Percentiles rank a stretch among this genome's conserved stretches.
Conservation (phyloP, 2,888 invertebrate genomes). For the Callyntrura sp. region DNA sequence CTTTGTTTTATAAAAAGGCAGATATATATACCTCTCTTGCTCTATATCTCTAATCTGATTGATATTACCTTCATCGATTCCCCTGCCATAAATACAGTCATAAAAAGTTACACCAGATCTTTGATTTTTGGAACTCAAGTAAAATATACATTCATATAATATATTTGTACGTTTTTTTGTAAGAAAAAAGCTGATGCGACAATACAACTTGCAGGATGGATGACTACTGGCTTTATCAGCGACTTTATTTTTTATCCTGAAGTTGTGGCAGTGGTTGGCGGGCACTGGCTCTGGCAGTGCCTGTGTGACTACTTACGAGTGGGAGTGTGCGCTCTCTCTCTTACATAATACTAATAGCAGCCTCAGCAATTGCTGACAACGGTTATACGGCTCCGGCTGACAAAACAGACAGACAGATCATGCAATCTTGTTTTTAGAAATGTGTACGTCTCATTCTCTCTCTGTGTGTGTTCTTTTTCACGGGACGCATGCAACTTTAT, state of each 20-base stretch:
- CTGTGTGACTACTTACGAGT: neutral
- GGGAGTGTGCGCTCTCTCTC: neutral
- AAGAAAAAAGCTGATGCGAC: conserved; percentile 46
- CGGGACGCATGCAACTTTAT: neutral
- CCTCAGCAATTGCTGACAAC: conserved; percentile 70
- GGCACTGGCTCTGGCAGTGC: conserved; percentile 8
- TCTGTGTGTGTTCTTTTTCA: neutral
- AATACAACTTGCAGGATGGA: conserved; percentile 30
- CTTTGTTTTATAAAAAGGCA: too few species aligned
- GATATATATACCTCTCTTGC: too few species aligned
- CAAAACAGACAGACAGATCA: conserved; percentile 71
- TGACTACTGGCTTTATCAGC: conserved; percentile 48
- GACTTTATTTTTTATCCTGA: conserved; percentile 57
- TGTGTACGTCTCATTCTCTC: neutral
- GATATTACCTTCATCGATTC: neutral
- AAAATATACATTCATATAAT: neutral
- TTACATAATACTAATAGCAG: conserved; percentile 40
- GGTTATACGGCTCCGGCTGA: conserved; percentile 64
- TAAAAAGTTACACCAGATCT: conserved; percentile 5
- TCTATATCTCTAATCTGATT: neutral
- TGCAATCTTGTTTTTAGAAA: conserved; percentile 46
- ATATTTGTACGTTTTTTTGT: conserved; percentile 28
- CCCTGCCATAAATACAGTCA: neutral
- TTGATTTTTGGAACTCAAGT: neutral
- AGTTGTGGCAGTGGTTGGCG: conserved; percentile 50